A percentile compares a stretch with the other conserved stretches of the same genome.
Evolutionary conservation across 2,113 vertebrate genomes (phyloP).

Genomic region (Psephotus haematonotus): DNA sequence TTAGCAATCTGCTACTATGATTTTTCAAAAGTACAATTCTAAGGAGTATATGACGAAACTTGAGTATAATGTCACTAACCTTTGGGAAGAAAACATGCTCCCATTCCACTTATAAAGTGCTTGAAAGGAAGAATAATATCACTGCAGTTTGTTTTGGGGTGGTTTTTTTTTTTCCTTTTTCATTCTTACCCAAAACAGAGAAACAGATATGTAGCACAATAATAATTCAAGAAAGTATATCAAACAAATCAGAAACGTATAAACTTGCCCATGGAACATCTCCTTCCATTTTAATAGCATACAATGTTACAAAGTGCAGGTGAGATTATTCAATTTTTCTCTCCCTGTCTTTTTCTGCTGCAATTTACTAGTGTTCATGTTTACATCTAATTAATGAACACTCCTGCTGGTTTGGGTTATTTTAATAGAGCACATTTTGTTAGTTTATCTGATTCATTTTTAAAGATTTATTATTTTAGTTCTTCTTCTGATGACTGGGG

Average conservation of each 20-base stretch:
- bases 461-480: conserved; percentile 39
- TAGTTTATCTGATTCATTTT: conserved; percentile 49
- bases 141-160: not conserved
- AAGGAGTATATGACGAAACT: not conserved
- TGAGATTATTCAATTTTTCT: conserved; percentile 21
- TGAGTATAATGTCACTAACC: not conserved
- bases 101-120: not conserved
- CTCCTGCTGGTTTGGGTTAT: conserved; percentile 35
- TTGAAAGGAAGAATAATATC: not conserved
- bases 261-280: conserved; percentile 28
- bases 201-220: not conserved
- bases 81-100: not conserved
- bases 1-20: not conserved
- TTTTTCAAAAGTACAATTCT: not conserved
- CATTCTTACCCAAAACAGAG: not conserved
- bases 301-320: conserved; percentile 14
- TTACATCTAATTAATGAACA: conserved; percentile 53
- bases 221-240: conserved; percentile 6
- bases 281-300: conserved; percentile 31
- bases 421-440: conserved; percentile 58
- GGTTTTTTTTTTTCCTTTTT: not conserved
- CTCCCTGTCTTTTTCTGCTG: conserved; percentile 12
- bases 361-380: conserved; percentile 32
- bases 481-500: not conserved
- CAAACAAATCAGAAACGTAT: conserved; percentile 38